Evolutionary conservation across 2,113 vertebrate species (phyloP).

Genomic region (Alligator mississippiensis): DNA sequence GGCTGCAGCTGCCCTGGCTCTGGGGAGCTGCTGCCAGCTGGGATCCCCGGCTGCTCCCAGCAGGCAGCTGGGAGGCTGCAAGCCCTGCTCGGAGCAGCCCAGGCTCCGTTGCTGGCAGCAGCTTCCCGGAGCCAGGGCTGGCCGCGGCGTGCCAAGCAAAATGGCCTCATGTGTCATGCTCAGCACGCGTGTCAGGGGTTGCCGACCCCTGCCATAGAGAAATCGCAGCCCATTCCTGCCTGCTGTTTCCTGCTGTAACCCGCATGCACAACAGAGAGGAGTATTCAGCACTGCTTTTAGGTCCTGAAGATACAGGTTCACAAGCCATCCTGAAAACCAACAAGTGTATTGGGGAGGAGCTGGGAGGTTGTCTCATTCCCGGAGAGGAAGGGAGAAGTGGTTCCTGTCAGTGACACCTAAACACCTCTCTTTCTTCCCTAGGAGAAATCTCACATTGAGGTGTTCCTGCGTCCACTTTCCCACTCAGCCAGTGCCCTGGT

Average conservation of each 20-base stretch:
- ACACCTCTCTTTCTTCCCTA: constrained; percentile 25
- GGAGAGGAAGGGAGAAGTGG: background rate
- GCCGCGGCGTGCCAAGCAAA: background rate
- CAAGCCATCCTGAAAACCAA: background rate
- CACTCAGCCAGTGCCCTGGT: constrained; percentile 80
- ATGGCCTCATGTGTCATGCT: background rate
- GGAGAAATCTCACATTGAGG: constrained; percentile 86
- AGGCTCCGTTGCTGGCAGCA: too few species aligned
- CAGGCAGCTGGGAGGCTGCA: too few species aligned
- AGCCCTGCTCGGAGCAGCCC: too few species aligned
- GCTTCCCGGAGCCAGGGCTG: too few species aligned
- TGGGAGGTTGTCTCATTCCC: background rate
- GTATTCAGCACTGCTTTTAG: background rate
- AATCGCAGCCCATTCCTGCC: background rate
- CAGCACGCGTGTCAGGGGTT: background rate
- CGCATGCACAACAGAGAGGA: background rate
- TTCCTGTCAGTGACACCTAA: background rate
- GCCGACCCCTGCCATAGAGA: too few species aligned
- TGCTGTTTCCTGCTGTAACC: too few species aligned
- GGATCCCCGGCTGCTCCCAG: too few species aligned
- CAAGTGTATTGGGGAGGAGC: too few species aligned
- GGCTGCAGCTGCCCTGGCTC: background rate
- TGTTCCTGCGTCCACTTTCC: constrained; percentile 86
- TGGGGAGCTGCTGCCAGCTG: background rate
- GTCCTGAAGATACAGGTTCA: too few species aligned